Evolutionary conservation across 2,888 invertebrate genomes (phyloP).

Genomic region (Bedellia somnulentella): DNA sequence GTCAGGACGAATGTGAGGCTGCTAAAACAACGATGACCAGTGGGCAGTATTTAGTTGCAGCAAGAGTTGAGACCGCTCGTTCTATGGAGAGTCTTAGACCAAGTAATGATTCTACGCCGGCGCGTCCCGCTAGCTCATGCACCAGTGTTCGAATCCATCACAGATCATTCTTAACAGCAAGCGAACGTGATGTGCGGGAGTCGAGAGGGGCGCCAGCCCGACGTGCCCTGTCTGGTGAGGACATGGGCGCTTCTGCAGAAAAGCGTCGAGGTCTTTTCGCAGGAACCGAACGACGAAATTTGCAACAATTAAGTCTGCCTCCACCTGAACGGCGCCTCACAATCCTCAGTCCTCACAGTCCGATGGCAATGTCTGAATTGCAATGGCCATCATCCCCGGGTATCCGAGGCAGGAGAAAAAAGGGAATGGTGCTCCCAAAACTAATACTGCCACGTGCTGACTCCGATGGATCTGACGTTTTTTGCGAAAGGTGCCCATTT

Average conservation of each 20-base stretch:
- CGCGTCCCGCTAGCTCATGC: conserved; percentile 55
- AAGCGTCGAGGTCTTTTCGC: conserved; percentile 69
- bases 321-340: conserved; percentile 71
- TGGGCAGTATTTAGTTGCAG: conserved; percentile 57
- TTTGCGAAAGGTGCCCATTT: conserved; percentile 60
- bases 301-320: conserved; percentile 71
- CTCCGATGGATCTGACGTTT: conserved; percentile 70
- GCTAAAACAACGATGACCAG: conserved; percentile 46
- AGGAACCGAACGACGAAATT: conserved; percentile 62
- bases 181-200: conserved; percentile 69
- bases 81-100: conserved; percentile 74
- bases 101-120: conserved; percentile 56
- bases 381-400: conserved; percentile 63
- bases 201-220: conserved; percentile 65
- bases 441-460: conserved; percentile 75
- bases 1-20: conserved; percentile 70
- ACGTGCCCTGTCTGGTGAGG: conserved; percentile 65
- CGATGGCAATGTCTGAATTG: conserved; percentile 69
- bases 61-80: conserved; percentile 62
- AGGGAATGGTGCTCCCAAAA: conserved; percentile 73
- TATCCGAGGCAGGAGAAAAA: conserved; percentile 66
- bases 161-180: conserved; percentile 66
- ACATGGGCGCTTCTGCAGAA: conserved; percentile 64
- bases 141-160: conserved; percentile 52
- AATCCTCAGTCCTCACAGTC: conserved; percentile 79